phyloP scores from a whole-genome alignment of 2,888 invertebrate species.

The Drosophila bunnanda region DNA sequence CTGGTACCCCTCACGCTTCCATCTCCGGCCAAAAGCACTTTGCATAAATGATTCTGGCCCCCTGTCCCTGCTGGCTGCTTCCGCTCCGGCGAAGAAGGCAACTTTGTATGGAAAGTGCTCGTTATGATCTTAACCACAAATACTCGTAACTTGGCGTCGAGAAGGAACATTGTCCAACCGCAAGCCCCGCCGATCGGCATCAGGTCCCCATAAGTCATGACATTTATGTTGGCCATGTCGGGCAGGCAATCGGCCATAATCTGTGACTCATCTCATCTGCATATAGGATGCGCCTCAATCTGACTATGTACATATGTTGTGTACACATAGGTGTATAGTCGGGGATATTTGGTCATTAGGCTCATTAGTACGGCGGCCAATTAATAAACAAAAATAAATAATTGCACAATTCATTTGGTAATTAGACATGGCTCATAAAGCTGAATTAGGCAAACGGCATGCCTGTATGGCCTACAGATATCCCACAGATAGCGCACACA shows the following conservation, averaged over 20 bases:
- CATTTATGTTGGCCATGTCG: slow-evolving; percentile 57
- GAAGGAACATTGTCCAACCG: slow-evolving; percentile 43
- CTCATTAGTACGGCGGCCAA: slow-evolving; percentile 72
- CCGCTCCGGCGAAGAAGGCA: slow-evolving; percentile 58
- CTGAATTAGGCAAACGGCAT: slow-evolving; percentile 72
- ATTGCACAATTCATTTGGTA: slow-evolving; percentile 82
- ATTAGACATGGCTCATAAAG: slow-evolving; percentile 83
- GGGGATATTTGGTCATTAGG: slow-evolving; percentile 42
- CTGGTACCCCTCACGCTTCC: background rate
- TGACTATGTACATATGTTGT: background rate
- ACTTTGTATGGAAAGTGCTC: slow-evolving; percentile 67
- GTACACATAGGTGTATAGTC: background rate
- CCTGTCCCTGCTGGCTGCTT: slow-evolving; percentile 19
- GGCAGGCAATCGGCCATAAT: slow-evolving; percentile 33
- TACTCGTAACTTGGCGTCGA: slow-evolving; percentile 47
- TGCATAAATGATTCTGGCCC: slow-evolving; percentile 62
- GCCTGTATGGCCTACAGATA: slow-evolving; percentile 53
- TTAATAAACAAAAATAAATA: slow-evolving; percentile 77
- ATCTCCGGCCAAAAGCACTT: slow-evolving; percentile 43
- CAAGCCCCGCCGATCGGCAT: slow-evolving; percentile 38
- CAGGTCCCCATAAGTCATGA: slow-evolving; percentile 55
- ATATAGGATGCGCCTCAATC: slow-evolving; percentile 8
- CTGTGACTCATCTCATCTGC: slow-evolving; percentile 33
- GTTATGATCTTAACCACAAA: slow-evolving; percentile 70
- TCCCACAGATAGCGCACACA: slow-evolving; percentile 48